Base-by-base conservation (phyloP, 2,113 vertebrate genomes). In the Australoheros scitulus region DNA sequence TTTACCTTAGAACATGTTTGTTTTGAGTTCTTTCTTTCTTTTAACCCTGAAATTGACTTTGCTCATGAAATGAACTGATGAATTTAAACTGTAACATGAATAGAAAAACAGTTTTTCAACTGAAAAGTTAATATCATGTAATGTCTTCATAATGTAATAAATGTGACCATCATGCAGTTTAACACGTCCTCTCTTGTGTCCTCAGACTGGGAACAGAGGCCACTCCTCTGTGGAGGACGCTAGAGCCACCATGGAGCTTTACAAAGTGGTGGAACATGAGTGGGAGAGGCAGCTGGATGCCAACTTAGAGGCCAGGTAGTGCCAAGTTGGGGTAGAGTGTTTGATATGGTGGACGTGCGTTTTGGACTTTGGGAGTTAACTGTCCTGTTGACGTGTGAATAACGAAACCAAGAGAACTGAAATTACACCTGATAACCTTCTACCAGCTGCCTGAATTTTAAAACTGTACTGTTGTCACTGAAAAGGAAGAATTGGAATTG, bases 181-280 rank as follows among this genome's bases (percentile, higher is more conserved):
- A 34, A 57, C 68, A 38, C 5, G 1, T 47, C 11, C 6, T 81
- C 14, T 88, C 26, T 84, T 87, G 11, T 81, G 15, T 94, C 77
- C 79, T 79, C 93, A 99, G 98, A 92, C 85, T 0, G 97, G 97
- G 22, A 95, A 10, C 9, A 89, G 83, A 0, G 98, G 98, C 2
- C 98, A 99, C 83, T 98, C 96, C 15, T 99, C 98, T 0, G 97
- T 99, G 63, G 98, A 99, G 88, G 98, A 99, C 0, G 98, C 98
- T 41, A 94, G 87, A 76, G 97, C 97, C 82, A 97, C 97, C 14
- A 99, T 99, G 98, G 97, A 98, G 64, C 96, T 99, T 15, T 99
- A 97, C 94, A 97, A 95, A 76, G 79, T 96, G 92, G 96, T 99
- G 72, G 97, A 97, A 80, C 92, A 82, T 0, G 96, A 98, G 89